Evolutionary conservation across 2,888 invertebrate genomes (phyloP).

Genomic region (Drosophila seclusa): DNA sequence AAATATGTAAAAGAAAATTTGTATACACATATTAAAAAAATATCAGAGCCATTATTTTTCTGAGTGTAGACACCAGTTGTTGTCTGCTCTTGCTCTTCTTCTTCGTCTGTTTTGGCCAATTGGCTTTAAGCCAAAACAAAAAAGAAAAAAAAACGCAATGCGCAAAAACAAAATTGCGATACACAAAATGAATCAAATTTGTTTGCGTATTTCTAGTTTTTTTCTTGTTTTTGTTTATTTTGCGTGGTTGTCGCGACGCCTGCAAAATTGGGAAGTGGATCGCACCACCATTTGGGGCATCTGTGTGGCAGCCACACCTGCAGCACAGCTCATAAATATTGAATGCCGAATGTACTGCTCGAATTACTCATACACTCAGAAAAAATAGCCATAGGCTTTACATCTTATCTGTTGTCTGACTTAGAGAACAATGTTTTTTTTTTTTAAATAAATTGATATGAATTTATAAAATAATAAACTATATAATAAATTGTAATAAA

Average conservation of each 20-base stretch:
- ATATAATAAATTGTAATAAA: not conserved
- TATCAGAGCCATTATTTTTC: not conserved
- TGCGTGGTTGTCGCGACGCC: constrained; percentile 37
- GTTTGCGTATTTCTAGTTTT: not conserved
- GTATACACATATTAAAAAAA: not conserved
- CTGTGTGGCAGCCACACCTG: constrained; percentile 51
- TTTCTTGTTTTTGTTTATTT: constrained; percentile 22
- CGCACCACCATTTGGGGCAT: constrained; percentile 10
- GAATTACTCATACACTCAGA: constrained; percentile 15
- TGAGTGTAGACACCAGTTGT: not conserved
- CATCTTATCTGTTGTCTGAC: not conserved
- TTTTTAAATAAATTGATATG: no score
- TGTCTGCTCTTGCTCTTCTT: not conserved
- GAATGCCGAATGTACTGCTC: constrained; percentile 40
- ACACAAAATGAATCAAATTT: constrained; percentile 60
- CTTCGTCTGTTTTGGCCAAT: constrained; percentile 5
- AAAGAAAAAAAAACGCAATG: constrained; percentile 54
- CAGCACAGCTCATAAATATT: constrained; percentile 66
- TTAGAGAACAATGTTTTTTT: not conserved
- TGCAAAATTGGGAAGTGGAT: constrained; percentile 46
- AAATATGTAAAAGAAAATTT: no score
- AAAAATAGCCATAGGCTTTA: not conserved
- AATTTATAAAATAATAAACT: no score
- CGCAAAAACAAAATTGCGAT: constrained; percentile 44
- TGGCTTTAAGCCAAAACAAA: constrained; percentile 62